A percentile compares a stretch with the other conserved stretches of the same genome.
These are phyloP conservation scores for Strix occidentalis DNA, from an alignment of 2,797 vertebrate species.

Conservation along the genomic window DNA sequence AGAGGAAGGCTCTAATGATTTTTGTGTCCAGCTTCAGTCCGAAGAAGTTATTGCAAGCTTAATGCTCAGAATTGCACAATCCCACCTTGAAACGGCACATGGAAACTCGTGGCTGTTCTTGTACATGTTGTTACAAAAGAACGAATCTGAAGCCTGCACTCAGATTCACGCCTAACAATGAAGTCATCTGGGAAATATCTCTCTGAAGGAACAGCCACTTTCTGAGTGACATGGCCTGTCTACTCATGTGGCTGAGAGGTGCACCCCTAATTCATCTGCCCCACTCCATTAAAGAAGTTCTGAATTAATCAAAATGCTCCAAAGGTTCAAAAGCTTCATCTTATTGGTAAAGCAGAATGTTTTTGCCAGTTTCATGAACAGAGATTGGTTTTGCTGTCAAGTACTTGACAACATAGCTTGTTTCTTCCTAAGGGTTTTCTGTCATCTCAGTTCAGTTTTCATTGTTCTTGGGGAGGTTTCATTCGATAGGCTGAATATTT, in stretches of 20 bases:
- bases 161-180: not conserved
- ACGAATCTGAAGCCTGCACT: not conserved
- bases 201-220: not conserved
- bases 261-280: not conserved
- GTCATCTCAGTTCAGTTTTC: not conserved
- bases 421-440: not conserved
- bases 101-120: not conserved
- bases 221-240: rapidly evolving
- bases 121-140: not conserved
- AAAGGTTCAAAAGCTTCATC: not conserved
- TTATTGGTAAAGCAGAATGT: not conserved
- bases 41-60: not conserved
- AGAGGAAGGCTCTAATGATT: not conserved
- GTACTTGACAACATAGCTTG: not conserved
- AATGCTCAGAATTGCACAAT: not conserved
- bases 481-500: not conserved
- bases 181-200: not conserved
- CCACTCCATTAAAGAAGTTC: not conserved
- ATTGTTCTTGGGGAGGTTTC: not conserved
- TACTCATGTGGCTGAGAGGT: not conserved
- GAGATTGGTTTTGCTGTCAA: not conserved
- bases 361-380: not conserved
- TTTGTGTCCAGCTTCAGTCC: not conserved
- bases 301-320: not conserved
- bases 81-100: not conserved